Base-by-base conservation (phyloP, 2,797 vertebrate genomes). In the Ispidina lecontei region DNA sequence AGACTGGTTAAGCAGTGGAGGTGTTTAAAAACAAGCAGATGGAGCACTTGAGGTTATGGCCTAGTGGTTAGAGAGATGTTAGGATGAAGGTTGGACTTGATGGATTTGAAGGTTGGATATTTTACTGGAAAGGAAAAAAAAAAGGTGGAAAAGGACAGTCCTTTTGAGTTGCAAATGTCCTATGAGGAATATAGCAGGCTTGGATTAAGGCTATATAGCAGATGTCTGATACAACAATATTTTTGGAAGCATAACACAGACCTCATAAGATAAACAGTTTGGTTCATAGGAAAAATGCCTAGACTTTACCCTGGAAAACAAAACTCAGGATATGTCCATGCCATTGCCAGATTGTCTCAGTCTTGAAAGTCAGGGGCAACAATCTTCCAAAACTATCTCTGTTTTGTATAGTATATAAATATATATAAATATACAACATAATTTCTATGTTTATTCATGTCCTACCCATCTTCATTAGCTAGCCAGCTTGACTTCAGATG, bases 291-390 rank as follows among this genome's bases (percentile, higher is more conserved):
- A 87, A 78, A 87, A 85, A 89, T 35, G 25, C 67, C 73, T 70
- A 72, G 63, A 72, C 29, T 91, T 92, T 87, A 80, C 35, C 54
- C 9, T 82, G 82, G 67, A 86, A 90, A 94, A 69, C 47, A 87
- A 72, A 86, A 71, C 31, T 56, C 59, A 78, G 25, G 41, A 7
- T 71, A 77, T 18, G 15, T 47, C 37, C 49, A 15, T 19, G 20
- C 5, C 54, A 43, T 17, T 73, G 28, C 12, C 58, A 69, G 46
- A 77, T 80, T 77, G 90, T 2, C 43, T 91, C 44, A 69, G 39
- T 55, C 35, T 80, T 83, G 39, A 43, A 72, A 87, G 31, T 72
- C 51, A 55, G 26, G 25, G 26, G 19, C 16, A 79, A 68, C 4
- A 31, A 58, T 39, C 26, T 89, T 82, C 37, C 13, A 65, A 73